Evolutionary conservation across 2,113 vertebrate genomes (phyloP).

Genomic region (Labrus mixtus): DNA sequence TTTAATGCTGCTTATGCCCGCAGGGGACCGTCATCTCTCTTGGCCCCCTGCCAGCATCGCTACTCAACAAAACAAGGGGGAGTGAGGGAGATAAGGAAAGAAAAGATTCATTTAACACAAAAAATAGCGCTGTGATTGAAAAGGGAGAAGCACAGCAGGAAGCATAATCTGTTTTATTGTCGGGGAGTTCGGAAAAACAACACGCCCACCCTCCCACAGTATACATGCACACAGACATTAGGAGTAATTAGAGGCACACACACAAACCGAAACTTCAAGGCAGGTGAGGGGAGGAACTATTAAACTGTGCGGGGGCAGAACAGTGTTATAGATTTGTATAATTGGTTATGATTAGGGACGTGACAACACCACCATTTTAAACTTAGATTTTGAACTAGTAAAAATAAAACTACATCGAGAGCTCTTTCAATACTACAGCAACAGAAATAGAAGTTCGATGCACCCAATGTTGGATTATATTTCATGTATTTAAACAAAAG

Average conservation of each 20-base stretch:
- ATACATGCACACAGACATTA: slow-evolving; percentile 16
- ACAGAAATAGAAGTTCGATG: too few species aligned
- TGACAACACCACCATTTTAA: too few species aligned
- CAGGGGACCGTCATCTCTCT: slow-evolving; percentile 61
- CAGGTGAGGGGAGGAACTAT: slow-evolving; percentile 17
- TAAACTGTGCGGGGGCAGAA: not conserved
- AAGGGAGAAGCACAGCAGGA: slow-evolving; percentile 47
- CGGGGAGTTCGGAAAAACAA: slow-evolving; percentile 43
- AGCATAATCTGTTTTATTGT: slow-evolving; percentile 40
- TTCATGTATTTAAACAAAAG: too few species aligned
- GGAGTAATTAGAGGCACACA: slow-evolving; percentile 43
- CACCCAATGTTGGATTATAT: too few species aligned
- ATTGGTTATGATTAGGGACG: not conserved
- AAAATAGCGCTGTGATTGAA: slow-evolving; percentile 12
- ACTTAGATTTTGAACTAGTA: too few species aligned
- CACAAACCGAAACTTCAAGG: slow-evolving; percentile 20
- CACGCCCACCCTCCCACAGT: not conserved
- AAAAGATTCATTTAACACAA: slow-evolving; percentile 32
- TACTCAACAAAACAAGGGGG: slow-evolving; percentile 37
- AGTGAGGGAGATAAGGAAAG: slow-evolving; percentile 35
- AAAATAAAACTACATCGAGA: too few species aligned
- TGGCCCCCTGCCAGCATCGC: slow-evolving; percentile 65
- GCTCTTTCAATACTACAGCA: too few species aligned
- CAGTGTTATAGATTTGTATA: not conserved
- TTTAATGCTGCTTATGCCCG: slow-evolving; percentile 48